Conservation (phyloP, 2,797 vertebrate species). For the Tachyglossus aculeatus region DNA sequence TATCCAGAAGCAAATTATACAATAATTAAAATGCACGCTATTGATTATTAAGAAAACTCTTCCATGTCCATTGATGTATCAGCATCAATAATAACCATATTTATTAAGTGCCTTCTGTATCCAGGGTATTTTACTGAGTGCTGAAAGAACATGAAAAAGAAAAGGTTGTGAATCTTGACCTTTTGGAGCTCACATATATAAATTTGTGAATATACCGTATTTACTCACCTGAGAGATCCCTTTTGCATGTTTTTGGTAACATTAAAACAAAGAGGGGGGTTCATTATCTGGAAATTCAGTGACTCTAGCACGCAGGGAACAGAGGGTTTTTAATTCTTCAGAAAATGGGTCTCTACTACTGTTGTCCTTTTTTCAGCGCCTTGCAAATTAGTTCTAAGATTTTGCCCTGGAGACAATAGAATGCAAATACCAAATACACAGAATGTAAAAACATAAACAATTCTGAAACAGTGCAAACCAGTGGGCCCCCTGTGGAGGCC, state of each 20-base stretch:
- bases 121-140: too few species aligned
- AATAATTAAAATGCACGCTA: slow-evolving; percentile 41
- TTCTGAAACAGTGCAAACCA: slow-evolving; percentile 74
- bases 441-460: slow-evolving; percentile 74
- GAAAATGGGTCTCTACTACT: slow-evolving; percentile 32
- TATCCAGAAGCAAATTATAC: slow-evolving; percentile 38
- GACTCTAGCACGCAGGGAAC: neutral
- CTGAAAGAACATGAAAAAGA: too few species aligned
- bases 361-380: slow-evolving; percentile 57
- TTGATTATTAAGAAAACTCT: slow-evolving; percentile 48
- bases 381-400: slow-evolving; percentile 70
- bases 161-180: too few species aligned
- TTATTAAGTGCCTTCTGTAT: too few species aligned
- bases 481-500: slow-evolving; percentile 73
- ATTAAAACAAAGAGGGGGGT: neutral
- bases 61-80: slow-evolving; percentile 1
- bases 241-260: too few species aligned
- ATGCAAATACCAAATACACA: slow-evolving; percentile 74
- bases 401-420: slow-evolving; percentile 73
- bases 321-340: slow-evolving; percentile 36
- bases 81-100: too few species aligned
- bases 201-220: too few species aligned
- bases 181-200: too few species aligned
- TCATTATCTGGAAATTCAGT: neutral
- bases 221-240: too few species aligned